These are phyloP conservation scores for Poecile montanus DNA, from an alignment of 2,797 vertebrate genomes.

Conservation along the genomic window DNA sequence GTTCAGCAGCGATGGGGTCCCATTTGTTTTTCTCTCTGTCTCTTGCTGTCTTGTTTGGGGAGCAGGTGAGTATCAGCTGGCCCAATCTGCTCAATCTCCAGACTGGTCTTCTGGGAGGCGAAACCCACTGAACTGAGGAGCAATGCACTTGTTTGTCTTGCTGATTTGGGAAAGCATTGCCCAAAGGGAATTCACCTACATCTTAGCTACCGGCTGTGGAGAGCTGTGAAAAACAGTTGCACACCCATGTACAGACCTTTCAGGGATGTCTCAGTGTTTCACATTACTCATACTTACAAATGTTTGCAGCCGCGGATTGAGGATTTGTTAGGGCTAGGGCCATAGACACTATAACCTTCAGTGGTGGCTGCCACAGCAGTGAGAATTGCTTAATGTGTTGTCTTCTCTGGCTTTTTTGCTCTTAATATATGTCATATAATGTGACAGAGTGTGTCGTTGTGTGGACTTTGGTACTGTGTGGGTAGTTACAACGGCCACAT, in stretches of 20 bases:
- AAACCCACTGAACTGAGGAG: background rate
- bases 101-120: slow-evolving; percentile 5
- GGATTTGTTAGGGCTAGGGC: background rate
- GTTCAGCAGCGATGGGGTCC: slow-evolving; percentile 31
- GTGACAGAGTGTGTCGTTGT: background rate
- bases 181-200: background rate
- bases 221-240: background rate
- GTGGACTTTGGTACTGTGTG: background rate
- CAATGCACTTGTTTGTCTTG: background rate
- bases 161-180: background rate
- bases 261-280: background rate
- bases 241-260: background rate
- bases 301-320: background rate
- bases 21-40: slow-evolving; percentile 59
- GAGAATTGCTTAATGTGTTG: background rate
- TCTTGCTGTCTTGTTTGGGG: slow-evolving; percentile 14
- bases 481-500: background rate
- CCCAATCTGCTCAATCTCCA: slow-evolving; percentile 43
- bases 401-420: background rate
- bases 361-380: background rate
- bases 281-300: background rate
- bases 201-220: background rate
- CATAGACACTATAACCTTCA: background rate
- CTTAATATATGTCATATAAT: background rate
- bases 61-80: slow-evolving; percentile 70